Evolutionary conservation across 2,113 vertebrate genomes (phyloP).

Genomic region (Uria aalge): DNA sequence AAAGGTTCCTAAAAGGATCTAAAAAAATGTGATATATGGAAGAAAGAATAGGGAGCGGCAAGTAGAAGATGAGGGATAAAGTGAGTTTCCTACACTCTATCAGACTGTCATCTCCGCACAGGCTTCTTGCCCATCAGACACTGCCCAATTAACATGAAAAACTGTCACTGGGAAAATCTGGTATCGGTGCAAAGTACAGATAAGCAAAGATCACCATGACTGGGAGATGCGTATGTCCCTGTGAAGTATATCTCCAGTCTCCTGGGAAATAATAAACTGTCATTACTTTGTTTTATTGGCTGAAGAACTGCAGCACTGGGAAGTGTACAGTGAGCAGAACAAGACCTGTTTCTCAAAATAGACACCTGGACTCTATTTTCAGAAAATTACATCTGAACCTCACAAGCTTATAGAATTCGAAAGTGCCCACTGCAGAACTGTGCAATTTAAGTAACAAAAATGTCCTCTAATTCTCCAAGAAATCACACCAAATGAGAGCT

Average conservation of each 20-base stretch:
- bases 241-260: background rate
- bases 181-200: background rate
- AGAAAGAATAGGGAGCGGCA: background rate
- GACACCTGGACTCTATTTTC: background rate
- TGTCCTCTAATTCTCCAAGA: background rate
- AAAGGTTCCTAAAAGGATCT: background rate
- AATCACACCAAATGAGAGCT: background rate
- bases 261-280: background rate
- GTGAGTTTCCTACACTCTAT: background rate
- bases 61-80: background rate
- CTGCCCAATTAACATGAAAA: background rate
- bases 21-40: background rate
- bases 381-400: background rate
- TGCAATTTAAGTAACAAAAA: background rate
- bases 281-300: background rate
- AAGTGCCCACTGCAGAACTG: accelerated
- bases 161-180: background rate
- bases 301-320: background rate
- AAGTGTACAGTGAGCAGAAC: background rate
- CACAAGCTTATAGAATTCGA: background rate
- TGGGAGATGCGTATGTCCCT: background rate
- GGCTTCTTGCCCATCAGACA: background rate
- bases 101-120: background rate
- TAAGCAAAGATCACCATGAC: background rate
- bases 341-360: background rate